Base-by-base conservation (phyloP, 2,888 invertebrate genomes). In the Callyntrura guangdongensis region DNA sequence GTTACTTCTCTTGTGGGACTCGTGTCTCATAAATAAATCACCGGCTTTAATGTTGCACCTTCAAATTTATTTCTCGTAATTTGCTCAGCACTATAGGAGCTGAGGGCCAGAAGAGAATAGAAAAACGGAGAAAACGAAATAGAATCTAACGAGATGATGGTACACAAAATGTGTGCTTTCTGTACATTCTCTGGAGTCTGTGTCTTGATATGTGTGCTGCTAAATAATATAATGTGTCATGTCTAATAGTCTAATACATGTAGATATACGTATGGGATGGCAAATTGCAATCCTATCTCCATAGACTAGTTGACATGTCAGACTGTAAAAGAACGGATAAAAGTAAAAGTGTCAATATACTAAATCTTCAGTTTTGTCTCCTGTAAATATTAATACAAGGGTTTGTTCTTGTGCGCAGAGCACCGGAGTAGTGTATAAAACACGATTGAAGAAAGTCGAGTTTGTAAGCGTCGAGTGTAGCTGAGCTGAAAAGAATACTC, bases 11-110 rank as follows among this genome's bases (percentile, higher is more conserved):
- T 49, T 59, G 79, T 67, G 87, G 88, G 77, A 83, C 88, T 85
- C 87, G 84, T 88, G 87, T 91, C 79, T 79, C 85, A 56, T 49
- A 72, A 72, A 90, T 90, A 90, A 90, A 90, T 90, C 90, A 90
- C 90, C 27, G 72, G 85, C 81, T 90, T 81, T 85, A 90, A 79
- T 90, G 86, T 81, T 74, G 69, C 85, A 89, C 85, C 89, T 85
- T 85, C 77, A 89, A 89, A 89, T 89, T 89, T 84, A 89, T 79
- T 89, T 85, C 89, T 89, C 85, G 79, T 85, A 89, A 89, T 79
- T 89, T 85, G 56, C 85, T 85, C 84, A 81, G 27, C 90, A 81
- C 20, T 56, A 81, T 56, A 81, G 59, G 53, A 53, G 74, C 9
- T 14, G 17, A 14, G 27, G 36, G 27, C n/a, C 69, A n/a, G 0